Conservation (phyloP, 2,797 vertebrate species). For the Ptychadena robeensis region DNA sequence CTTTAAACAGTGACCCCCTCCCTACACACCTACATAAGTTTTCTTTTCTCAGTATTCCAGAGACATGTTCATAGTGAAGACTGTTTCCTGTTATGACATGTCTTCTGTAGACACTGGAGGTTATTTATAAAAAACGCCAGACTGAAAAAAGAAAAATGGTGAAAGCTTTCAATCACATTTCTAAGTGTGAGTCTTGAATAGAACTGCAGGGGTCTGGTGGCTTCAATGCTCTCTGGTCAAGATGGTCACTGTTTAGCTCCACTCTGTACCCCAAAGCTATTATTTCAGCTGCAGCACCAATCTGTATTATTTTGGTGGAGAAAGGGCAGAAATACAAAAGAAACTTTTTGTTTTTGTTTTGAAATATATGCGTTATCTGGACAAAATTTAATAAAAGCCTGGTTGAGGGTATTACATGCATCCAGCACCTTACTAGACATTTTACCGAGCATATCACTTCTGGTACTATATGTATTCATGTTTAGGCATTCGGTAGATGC, state of each 20-base stretch:
- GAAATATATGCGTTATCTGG: neutral
- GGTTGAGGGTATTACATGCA: neutral
- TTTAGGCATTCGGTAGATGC: too few relatives aligned
- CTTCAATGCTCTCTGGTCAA: slow-evolving; percentile 13
- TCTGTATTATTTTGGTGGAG: neutral
- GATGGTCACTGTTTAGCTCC: slow-evolving; percentile 5
- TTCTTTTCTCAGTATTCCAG: neutral
- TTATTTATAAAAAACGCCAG: slow-evolving; percentile 36
- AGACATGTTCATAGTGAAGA: slow-evolving; percentile 24
- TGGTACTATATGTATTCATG: neutral
- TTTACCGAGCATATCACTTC: neutral
- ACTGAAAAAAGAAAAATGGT: slow-evolving; percentile 18
- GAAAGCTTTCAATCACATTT: slow-evolving; percentile 25
- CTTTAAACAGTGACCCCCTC: neutral
- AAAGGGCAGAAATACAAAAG: neutral
- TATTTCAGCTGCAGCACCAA: slow-evolving; percentile 41
- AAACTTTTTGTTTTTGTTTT: neutral
- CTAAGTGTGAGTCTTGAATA: slow-evolving; percentile 1
- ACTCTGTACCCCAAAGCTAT: slow-evolving; percentile 25
- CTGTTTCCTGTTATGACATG: slow-evolving; percentile 46
- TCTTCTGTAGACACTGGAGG: slow-evolving; percentile 32
- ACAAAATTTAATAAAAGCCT: neutral
- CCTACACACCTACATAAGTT: neutral
- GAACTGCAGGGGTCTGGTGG: slow-evolving; percentile 4
- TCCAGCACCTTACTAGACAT: neutral